Conservation (phyloP, 2,888 invertebrate genomes). For the Macropis europaea region DNA sequence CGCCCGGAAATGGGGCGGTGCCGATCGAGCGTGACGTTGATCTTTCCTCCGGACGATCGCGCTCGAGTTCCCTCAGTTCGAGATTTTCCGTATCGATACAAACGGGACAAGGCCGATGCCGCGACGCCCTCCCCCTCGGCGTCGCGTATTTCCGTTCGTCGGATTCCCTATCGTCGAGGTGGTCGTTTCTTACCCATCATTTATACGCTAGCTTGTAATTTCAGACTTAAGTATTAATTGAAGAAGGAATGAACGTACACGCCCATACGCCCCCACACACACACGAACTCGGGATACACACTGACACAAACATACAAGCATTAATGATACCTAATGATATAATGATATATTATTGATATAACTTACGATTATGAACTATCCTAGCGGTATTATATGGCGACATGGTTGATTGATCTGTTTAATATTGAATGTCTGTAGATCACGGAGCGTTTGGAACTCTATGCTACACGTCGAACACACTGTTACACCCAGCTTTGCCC, state of each 20-base stretch:
- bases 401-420: slow-evolving; percentile 80
- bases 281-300: slow-evolving; percentile 48
- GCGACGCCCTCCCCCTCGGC: slow-evolving; percentile 40
- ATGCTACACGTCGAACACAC: slow-evolving; percentile 76
- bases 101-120: slow-evolving; percentile 41
- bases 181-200: slow-evolving; percentile 80
- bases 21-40: slow-evolving; percentile 64
- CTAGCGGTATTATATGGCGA: slow-evolving; percentile 79
- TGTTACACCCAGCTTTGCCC: slow-evolving; percentile 43
- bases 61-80: slow-evolving; percentile 54
- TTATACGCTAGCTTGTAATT: slow-evolving; percentile 79
- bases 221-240: slow-evolving; percentile 71
- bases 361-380: slow-evolving; percentile 78
- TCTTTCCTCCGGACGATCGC: slow-evolving; percentile 57
- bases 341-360: slow-evolving; percentile 80
- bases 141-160: slow-evolving; percentile 27
- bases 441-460: slow-evolving; percentile 80
- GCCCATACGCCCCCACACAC: slow-evolving; percentile 60
- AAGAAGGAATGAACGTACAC: slow-evolving; percentile 36
- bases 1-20: slow-evolving; percentile 28
- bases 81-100: slow-evolving; percentile 32
- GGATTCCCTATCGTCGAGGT: slow-evolving; percentile 66
- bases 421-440: slow-evolving; percentile 80
- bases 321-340: slow-evolving; percentile 77
- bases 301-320: slow-evolving; percentile 69